Evolutionary conservation across 2,888 invertebrate genomes (phyloP).

Genomic region (Eupithecia pulchellata): DNA sequence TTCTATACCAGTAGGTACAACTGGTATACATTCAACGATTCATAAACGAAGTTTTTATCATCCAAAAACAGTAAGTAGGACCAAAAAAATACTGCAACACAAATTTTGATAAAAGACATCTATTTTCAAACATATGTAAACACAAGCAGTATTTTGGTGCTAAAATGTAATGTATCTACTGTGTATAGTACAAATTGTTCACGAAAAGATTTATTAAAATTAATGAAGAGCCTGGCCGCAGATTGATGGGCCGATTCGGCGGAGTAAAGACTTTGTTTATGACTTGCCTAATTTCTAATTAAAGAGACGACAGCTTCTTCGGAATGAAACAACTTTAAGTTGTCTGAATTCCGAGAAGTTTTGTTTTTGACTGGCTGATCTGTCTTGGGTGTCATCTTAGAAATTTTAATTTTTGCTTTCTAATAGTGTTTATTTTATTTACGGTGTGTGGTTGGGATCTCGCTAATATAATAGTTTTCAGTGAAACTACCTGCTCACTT

Average conservation of each 20-base stretch:
- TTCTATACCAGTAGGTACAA: too few relatives aligned
- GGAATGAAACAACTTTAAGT: slow-evolving; percentile 27
- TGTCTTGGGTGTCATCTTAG: slow-evolving; percentile 3
- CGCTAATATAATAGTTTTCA: too few relatives aligned
- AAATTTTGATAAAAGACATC: background rate
- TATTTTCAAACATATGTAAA: background rate
- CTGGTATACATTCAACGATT: too few relatives aligned
- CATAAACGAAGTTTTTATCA: too few relatives aligned
- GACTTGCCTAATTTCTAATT: slow-evolving; percentile 41
- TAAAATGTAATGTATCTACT: background rate
- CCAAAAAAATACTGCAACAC: too few relatives aligned
- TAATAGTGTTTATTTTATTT: background rate
- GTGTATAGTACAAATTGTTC: background rate
- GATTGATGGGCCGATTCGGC: slow-evolving; percentile 39
- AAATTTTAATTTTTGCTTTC: background rate
- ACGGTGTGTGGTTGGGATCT: too few relatives aligned
- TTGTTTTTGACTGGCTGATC: slow-evolving; percentile 5
- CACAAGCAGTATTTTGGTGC: background rate
- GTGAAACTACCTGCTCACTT: too few relatives aligned
- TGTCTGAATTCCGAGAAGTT: slow-evolving; percentile 19
- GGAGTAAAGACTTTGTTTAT: slow-evolving; percentile 41
- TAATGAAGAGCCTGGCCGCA: slow-evolving; percentile 37
- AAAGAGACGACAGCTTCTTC: slow-evolving; percentile 35
- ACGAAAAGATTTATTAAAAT: slow-evolving; percentile 36
- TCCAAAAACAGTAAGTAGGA: too few relatives aligned